Evolutionary conservation across 1,140 invertebrate species (phyloP), one percentile per base, ranked within the genome.

Genomic region (Scaptomyza montana): DNA sequence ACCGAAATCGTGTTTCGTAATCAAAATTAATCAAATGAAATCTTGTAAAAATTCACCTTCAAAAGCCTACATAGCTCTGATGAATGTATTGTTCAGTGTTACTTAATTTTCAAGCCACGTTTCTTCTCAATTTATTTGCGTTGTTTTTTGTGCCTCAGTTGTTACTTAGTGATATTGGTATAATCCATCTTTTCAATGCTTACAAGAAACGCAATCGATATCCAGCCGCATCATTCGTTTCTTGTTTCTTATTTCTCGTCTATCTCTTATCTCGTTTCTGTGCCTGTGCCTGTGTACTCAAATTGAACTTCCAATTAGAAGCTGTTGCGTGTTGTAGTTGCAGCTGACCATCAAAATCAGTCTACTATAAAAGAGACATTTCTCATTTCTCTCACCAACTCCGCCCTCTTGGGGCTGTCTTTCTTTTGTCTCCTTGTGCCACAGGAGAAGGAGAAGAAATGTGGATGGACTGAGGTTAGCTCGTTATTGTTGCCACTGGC

Each of bases 401-500:
- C 16, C 5, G 3, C 12, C 59, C 41, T 10, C 43, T 46, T 56
- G 43, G 19, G 43, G 36, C 33, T 36, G 33, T 36, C 7, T 33
- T 39, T 13, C 10, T 21, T 30, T 16, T 56, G 9, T 43, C 30
- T 33, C 43, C 55, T 25, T n/a, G 39, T 50, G 50, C 30, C 7
- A 7, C 30, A 33, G 30, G 5, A 33, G 30, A 33, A 6, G 30
- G 30, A 6, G 30, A 21, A 36, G 16, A 25, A 25, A 25, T 25
- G 21, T 25, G 21, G 21, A 25, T 3, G 53, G 43, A 68, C 56
- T 68, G 65, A 68, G 70, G 70, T 68, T 73, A 68, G 73, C 80
- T 82, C 78, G 81, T 87, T 86, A 86, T 86, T 86, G 82, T 86
- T 86, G 82, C 82, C 78, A 72, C 57, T 82, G 78, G 78, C 82